Conservation (phyloP, 2,113 vertebrate genomes). For the Himantopus leucocephalus region DNA sequence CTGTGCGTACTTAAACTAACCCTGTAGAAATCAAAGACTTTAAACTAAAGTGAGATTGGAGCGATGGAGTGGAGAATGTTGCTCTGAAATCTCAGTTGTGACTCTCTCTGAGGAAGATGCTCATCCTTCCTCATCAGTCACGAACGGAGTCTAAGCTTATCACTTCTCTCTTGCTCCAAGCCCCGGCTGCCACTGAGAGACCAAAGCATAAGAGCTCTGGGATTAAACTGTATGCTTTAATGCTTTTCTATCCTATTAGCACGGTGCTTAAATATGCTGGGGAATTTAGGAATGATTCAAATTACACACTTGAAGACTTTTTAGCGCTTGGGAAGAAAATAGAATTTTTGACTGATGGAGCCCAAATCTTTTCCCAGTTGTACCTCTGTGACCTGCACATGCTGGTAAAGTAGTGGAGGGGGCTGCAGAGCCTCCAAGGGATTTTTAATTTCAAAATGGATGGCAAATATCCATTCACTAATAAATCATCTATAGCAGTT, state of each 20-base stretch:
- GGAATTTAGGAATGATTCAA: not conserved
- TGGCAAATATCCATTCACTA: not conserved
- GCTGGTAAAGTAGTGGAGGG: not conserved
- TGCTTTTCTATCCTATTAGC: not conserved
- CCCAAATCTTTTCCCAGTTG: not conserved
- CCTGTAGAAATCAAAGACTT: not conserved
- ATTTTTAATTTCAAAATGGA: constrained; percentile 28
- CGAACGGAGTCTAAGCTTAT: not conserved
- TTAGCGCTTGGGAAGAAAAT: not conserved
- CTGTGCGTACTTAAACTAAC: not conserved
- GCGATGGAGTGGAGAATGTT: not conserved
- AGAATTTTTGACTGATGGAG: not conserved
- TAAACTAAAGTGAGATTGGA: not conserved
- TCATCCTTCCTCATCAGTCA: not conserved
- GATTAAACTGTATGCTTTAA: constrained; percentile 3
- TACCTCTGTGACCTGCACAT: not conserved
- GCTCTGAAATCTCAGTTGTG: not conserved
- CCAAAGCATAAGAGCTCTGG: not conserved
- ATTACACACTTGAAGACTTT: not conserved
- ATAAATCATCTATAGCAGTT: constrained; percentile 4
- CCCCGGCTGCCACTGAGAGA: not conserved
- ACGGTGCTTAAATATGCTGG: not conserved
- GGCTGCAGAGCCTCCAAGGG: not conserved
- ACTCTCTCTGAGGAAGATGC: not conserved
- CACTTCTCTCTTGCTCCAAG: not conserved